These are phyloP conservation scores for Dicyrtoma fusca DNA, from an alignment of 2,888 invertebrate genomes.

Conservation along the genomic window DNA sequence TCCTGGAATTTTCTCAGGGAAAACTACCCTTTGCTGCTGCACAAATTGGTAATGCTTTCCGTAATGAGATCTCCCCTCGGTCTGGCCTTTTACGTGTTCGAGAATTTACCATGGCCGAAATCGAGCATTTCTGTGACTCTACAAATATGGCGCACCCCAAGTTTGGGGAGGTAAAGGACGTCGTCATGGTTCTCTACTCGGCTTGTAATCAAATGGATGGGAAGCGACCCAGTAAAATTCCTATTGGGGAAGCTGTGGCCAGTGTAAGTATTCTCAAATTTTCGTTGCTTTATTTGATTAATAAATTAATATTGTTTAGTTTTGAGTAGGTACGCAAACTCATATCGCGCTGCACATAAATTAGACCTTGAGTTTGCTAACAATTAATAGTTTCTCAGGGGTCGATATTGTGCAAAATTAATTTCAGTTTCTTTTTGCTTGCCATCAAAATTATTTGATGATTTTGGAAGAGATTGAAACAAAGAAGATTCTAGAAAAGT, in stretches of 20 bases:
- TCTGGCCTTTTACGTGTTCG: conserved; percentile 93
- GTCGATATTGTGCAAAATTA: conserved; percentile 27
- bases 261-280: conserved; percentile 64
- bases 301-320: neutral
- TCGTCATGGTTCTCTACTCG: conserved; percentile 82
- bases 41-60: conserved; percentile 97
- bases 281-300: neutral
- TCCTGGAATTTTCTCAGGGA: conserved; percentile 96
- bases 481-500: too few species aligned
- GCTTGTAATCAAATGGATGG: conserved; percentile 98
- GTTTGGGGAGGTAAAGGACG: conserved; percentile 76
- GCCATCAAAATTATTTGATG: neutral
- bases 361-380: conserved; percentile 22
- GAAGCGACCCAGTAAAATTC: conserved; percentile 74
- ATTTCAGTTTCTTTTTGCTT: neutral
- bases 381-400: conserved; percentile 1
- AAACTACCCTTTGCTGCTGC: conserved; percentile 96
- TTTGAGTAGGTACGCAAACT: too few species aligned
- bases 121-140: conserved; percentile 99
- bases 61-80: conserved; percentile 98
- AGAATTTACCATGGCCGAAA: conserved; percentile 99
- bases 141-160: conserved; percentile 84
- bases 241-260: conserved; percentile 87
- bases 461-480: too few species aligned
- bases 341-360: conserved; percentile 17